phyloP scores from a whole-genome alignment of 1,140 invertebrate species.

The Bombus confusus region DNA sequence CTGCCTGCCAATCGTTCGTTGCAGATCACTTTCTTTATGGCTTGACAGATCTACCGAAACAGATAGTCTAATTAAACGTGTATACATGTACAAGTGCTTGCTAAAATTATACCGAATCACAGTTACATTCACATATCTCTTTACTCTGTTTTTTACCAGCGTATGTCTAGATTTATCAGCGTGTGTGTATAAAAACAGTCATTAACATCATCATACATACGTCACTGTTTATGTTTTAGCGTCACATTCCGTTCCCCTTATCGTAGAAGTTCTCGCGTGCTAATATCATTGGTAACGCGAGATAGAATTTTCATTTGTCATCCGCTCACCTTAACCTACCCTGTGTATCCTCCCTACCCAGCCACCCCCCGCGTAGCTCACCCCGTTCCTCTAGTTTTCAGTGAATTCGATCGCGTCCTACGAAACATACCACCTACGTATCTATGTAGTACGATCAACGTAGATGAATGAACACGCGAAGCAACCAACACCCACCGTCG shows the following conservation, averaged over 20 bases:
- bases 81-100: slow-evolving; percentile 70
- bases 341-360: background rate
- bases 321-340: slow-evolving; percentile 1
- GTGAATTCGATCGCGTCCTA: slow-evolving; percentile 3
- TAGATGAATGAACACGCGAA: background rate
- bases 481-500: background rate
- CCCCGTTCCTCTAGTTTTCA: slow-evolving; percentile 25
- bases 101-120: slow-evolving; percentile 60
- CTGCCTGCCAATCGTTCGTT: slow-evolving; percentile 77
- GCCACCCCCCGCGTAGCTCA: background rate
- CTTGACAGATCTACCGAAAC: slow-evolving; percentile 64
- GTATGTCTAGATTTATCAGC: slow-evolving; percentile 41
- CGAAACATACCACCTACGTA: background rate
- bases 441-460: background rate
- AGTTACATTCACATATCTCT: slow-evolving; percentile 53
- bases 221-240: slow-evolving; percentile 67
- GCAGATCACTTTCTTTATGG: slow-evolving; percentile 68
- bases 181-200: slow-evolving; percentile 65
- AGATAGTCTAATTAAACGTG: slow-evolving; percentile 59
- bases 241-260: slow-evolving; percentile 58
- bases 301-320: slow-evolving; percentile 37
- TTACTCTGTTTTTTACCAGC: slow-evolving; percentile 51
- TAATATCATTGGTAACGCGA: slow-evolving; percentile 34
- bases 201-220: slow-evolving; percentile 71
- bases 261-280: slow-evolving; percentile 27